These are phyloP conservation scores for Falco cherrug DNA, from an alignment of 2,797 vertebrate species.

Conservation along the genomic window DNA sequence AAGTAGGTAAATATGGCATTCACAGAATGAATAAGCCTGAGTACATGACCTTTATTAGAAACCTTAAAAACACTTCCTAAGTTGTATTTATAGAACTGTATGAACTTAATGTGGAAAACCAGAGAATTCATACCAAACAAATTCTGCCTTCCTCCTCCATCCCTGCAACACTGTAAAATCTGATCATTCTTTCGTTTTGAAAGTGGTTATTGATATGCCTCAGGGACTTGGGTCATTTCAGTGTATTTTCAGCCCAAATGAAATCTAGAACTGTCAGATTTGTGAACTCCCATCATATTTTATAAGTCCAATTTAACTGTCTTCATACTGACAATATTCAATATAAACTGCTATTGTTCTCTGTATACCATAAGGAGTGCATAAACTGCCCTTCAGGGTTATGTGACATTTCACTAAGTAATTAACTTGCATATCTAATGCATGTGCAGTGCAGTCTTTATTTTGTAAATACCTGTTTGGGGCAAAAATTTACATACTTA, in stretches of 20 bases:
- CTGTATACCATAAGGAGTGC: neutral
- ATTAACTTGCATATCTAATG: neutral
- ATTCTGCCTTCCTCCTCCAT: neutral
- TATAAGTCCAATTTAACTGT: neutral
- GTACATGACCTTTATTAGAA: neutral
- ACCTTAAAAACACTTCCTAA: neutral
- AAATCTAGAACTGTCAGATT: neutral
- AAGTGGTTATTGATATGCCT: neutral
- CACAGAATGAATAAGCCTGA: neutral
- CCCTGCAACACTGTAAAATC: neutral
- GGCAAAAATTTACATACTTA: neutral
- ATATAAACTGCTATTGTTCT: neutral
- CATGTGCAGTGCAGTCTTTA: neutral
- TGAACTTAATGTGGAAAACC: neutral
- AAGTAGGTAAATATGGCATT: neutral
- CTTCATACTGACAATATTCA: neutral
- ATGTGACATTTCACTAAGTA: neutral
- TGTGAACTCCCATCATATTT: neutral
- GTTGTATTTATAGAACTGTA: neutral
- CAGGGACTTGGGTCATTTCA: neutral
- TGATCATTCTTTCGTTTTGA: neutral
- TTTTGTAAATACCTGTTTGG: neutral
- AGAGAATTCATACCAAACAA: neutral
- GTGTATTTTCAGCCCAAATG: neutral
- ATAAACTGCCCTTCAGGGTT: neutral